Percentiles rank a stretch among this genome's conserved stretches.
Conservation (phyloP, 2,888 invertebrate genomes). For the Plusia festucae region DNA sequence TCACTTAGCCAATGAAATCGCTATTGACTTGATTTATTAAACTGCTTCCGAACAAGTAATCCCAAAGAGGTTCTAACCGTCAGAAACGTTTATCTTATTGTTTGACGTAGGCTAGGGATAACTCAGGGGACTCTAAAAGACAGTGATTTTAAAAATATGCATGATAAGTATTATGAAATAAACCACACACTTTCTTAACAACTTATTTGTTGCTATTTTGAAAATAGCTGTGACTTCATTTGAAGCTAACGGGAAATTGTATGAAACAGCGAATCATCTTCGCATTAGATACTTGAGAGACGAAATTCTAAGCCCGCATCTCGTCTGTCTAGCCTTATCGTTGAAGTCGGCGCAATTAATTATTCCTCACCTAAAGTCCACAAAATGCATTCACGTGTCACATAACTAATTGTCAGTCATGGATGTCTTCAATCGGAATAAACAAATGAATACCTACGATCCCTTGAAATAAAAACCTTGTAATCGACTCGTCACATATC, state of each 20-base stretch:
- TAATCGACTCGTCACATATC: neutral
- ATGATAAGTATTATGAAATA: neutral
- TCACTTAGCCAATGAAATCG: constrained; percentile 25
- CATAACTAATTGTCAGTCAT: constrained; percentile 1
- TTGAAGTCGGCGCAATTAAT: too few species aligned
- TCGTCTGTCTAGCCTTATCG: too few species aligned
- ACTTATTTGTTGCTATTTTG: neutral
- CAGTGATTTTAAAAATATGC: constrained; percentile 1
- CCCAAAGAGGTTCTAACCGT: constrained; percentile 36
- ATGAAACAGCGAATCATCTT: too few species aligned
- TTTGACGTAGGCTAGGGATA: constrained; percentile 20
- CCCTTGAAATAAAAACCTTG: neutral
- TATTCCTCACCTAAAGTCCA: too few species aligned
- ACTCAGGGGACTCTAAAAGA: neutral
- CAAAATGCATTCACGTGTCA: too few species aligned
- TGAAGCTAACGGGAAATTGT: neutral
- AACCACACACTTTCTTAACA: neutral
- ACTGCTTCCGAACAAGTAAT: constrained; percentile 21
- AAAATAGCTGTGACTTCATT: neutral
- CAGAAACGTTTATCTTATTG: constrained; percentile 26
- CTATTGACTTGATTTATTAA: constrained; percentile 27
- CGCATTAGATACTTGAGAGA: too few species aligned
- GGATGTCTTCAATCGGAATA: neutral
- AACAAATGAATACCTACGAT: neutral
- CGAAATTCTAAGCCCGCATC: too few species aligned